Evolutionary conservation across 2,888 invertebrate genomes (phyloP).

Genomic region (Patella caerulea): DNA sequence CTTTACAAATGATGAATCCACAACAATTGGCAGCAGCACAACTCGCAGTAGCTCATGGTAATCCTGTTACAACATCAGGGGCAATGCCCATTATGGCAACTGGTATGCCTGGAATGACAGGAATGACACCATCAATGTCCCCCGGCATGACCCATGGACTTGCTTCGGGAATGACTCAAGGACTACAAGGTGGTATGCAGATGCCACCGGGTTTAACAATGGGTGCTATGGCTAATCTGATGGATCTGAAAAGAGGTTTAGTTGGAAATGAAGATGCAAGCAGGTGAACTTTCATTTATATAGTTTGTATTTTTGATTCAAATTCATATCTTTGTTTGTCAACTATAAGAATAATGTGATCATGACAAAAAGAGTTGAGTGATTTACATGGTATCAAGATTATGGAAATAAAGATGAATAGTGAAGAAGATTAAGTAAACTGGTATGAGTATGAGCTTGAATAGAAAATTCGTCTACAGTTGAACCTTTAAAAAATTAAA

Average conservation of each 20-base stretch:
- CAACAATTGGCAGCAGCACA: neutral
- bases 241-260: slow-evolving; percentile 13
- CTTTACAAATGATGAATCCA: slow-evolving; percentile 2
- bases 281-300: neutral
- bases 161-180: neutral
- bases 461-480: too few relatives aligned
- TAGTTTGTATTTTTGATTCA: too few relatives aligned
- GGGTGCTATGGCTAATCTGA: slow-evolving; percentile 10
- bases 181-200: neutral
- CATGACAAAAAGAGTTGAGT: too few relatives aligned
- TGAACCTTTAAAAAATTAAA: too few relatives aligned
- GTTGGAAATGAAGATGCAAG: slow-evolving; percentile 10
- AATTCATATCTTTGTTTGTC: too few relatives aligned
- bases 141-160: neutral
- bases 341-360: too few relatives aligned
- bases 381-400: too few relatives aligned
- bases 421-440: too few relatives aligned
- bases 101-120: slow-evolving; percentile 22
- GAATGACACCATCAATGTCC: neutral
- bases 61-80: slow-evolving; percentile 21
- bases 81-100: slow-evolving; percentile 24
- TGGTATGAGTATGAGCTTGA: too few relatives aligned
- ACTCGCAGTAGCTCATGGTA: slow-evolving; percentile 20
- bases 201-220: slow-evolving; percentile 33
- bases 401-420: too few relatives aligned